Base-by-base conservation (phyloP, 92 coral and sea anemone species). In the Actinostola sp. region DNA sequence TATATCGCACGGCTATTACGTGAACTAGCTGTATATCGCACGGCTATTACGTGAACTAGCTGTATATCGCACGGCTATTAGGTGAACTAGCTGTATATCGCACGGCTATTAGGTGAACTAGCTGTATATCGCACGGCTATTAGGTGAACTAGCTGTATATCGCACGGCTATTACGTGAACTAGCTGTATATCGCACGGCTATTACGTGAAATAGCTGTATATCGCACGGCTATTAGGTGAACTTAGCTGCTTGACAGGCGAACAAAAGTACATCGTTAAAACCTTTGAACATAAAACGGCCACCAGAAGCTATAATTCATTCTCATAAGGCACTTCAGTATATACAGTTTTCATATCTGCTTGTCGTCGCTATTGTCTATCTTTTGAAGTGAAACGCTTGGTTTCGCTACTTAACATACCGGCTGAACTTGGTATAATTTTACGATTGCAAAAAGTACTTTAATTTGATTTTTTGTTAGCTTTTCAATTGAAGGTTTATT, bases 231-330 rank as follows among this genome's bases (percentile, higher is more conserved):
- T 57, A 57, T 57, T 19, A 46, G 3, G 6, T 12, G 13, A 11
- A 52, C 21, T 5, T 3, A 23, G 16, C 13, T 1, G 27, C 39
- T 21, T 8, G 8, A 32, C 52, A 45, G 46, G 27, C 74, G 14
- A 68, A 68, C 74, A 68, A 68, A 68, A 68, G 57, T 30, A 11
- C 73, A 49, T 67, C 73, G 46, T 68, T 19, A 27, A 66, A 39
- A 25, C 38, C 31, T n/a, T 33, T 20, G 54, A 66, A 48, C 43
- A 51, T 52, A 44, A 51, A 33, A 34, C 29, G 61, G 62, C 74
- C 74, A 68, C 74, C 74, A 68, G 74, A 46, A 50, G 19, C 38
- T 12, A n/a, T 20, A n/a, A n/a, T 61, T 39, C 46, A 16, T 24
- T 61, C 9, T 34, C 38, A 15, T 10, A 34, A 19, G 27, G 14